Evolutionary conservation across 2,797 vertebrate genomes (phyloP).

Genomic region (Acomys russatus): DNA sequence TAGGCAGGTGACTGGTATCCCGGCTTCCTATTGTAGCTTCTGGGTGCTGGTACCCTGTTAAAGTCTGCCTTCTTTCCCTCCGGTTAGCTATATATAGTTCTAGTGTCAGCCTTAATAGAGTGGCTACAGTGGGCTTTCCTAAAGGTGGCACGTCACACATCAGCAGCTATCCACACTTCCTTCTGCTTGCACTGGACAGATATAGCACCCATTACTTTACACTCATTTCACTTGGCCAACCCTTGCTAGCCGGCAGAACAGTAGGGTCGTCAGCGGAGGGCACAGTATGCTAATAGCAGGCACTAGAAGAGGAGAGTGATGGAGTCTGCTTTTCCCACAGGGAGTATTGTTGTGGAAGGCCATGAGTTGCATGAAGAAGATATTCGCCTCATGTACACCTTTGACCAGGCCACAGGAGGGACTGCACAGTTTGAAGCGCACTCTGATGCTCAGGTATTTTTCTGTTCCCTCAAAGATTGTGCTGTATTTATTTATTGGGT

Average conservation of each 20-base stretch:
- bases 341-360: constrained; percentile 94
- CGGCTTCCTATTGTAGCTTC: not conserved
- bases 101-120: not conserved
- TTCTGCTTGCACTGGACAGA: not conserved
- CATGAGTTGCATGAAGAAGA: constrained; percentile 96
- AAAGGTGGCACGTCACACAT: not conserved
- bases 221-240: not conserved
- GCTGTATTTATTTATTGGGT: not conserved
- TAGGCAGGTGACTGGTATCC: not conserved
- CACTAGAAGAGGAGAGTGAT: not conserved
- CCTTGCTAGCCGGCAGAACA: not conserved
- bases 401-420: constrained; percentile 92
- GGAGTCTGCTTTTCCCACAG: constrained; percentile 84
- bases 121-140: not conserved
- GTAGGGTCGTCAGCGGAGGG: not conserved
- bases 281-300: rapidly evolving
- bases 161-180: not conserved
- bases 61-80: not conserved
- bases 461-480: not conserved
- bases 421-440: constrained; percentile 96
- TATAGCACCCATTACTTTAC: not conserved
- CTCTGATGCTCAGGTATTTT: constrained; percentile 95
- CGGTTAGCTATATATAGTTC: not conserved
- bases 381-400: constrained; percentile 95
- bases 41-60: not conserved